Base-by-base conservation (phyloP, 2,797 vertebrate species). In the Sebastes ruberrimus region DNA sequence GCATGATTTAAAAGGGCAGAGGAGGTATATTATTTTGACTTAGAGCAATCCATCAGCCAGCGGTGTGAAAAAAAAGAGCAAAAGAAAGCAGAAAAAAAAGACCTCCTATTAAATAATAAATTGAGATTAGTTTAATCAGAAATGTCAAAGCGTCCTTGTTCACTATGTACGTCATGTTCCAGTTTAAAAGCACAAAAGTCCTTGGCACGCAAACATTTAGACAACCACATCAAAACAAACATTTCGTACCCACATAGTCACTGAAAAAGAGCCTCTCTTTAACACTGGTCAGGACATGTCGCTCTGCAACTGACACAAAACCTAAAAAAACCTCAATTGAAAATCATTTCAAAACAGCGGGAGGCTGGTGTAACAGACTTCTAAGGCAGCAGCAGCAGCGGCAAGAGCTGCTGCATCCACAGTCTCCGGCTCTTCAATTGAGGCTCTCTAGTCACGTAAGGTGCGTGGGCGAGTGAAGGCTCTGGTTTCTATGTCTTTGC, bases 391-490 rank as follows among this genome's bases (percentile, higher is more conserved):
- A 69, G 80, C 82, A 52, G 85, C 84, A 59, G 87, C 80, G 10
- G 81, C 68, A 25, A 59, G 75, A 78, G 84, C 88, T 76, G 87
- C 90, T 75, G 84, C 86, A 85, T 93, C 83, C 84, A 73, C 83
- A 70, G 78, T 88, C 86, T 84, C 73, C n/a, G 64, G 81, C 88
- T 88, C 86, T 86, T 88, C 92, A 89, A 82, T 87, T 83, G 86
- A 94, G 83, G 72, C 84, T 91, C 87, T 90, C 90, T 78, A 92
- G 90, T 90, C 91, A 88, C 86, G 92, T 92, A 89, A 89, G 88
- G 84, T 85, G 93, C 86, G 92, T 94, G 91, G 93, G 92, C 85
- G 91, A 89, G 89, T 62, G 76, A 76, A 89, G 80, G 83, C 91
- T 92, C 89, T 64, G 82, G 80, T 91, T 90, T 92, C 90, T 88